A percentile compares a stretch with the other conserved stretches of the same genome.
Evolutionary conservation across 2,797 vertebrate genomes (phyloP).

Genomic region (Sebastes cheni): DNA sequence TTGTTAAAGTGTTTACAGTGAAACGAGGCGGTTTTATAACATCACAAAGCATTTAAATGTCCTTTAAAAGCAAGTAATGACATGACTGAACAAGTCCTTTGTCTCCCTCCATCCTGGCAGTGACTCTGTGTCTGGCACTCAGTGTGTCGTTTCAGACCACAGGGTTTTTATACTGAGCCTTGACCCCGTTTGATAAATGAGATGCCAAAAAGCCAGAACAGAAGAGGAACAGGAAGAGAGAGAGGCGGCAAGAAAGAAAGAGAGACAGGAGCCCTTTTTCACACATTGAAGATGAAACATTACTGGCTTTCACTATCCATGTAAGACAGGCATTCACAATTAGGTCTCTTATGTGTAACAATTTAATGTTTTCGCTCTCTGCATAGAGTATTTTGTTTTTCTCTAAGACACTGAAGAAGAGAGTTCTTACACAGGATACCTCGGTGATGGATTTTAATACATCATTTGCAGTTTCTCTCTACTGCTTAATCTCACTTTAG

Average conservation of each 20-base stretch:
- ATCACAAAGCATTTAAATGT: background rate
- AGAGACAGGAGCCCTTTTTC: conserved; percentile 9
- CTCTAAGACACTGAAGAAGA: background rate
- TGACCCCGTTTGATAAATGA: conserved; percentile 62
- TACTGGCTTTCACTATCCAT: background rate
- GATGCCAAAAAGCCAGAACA: conserved; percentile 52
- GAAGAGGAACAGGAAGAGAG: conserved; percentile 24
- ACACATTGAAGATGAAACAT: conserved; percentile 22
- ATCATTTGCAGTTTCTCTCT: background rate
- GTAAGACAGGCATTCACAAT: conserved; percentile 1
- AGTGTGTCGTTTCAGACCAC: conserved; percentile 41
- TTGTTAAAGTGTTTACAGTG: conserved; percentile 15
- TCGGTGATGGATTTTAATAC: background rate
- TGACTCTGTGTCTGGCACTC: conserved; percentile 13
- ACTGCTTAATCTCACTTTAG: background rate
- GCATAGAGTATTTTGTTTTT: background rate
- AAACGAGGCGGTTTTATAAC: background rate
- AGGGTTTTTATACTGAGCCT: conserved; percentile 39
- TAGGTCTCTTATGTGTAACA: background rate
- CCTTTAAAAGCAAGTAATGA: background rate
- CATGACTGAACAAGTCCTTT: conserved; percentile 12
- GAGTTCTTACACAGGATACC: background rate
- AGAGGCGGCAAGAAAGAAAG: conserved; percentile 2
- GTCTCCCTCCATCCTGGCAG: conserved; percentile 14
- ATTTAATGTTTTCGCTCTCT: background rate